These are phyloP conservation scores for Turnix velox DNA, from an alignment of 2,113 vertebrate genomes.

Conservation along the genomic window DNA sequence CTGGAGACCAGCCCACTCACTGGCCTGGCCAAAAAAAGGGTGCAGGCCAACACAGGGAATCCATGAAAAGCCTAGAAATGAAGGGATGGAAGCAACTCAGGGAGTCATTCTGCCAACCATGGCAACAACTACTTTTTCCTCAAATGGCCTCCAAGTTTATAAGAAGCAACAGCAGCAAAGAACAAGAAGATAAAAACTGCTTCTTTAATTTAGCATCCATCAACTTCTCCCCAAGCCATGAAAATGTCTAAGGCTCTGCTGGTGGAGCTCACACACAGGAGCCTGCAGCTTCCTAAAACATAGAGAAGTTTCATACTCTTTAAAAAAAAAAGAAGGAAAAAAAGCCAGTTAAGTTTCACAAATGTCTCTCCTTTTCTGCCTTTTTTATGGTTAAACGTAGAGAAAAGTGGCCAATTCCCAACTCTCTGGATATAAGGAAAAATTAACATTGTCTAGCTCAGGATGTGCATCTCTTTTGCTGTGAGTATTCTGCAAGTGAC, in stretches of 20 bases:
- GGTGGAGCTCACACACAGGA: not conserved
- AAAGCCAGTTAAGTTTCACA: not conserved
- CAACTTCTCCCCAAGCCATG: not conserved
- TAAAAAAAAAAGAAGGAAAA: not conserved
- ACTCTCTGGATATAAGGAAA: not conserved
- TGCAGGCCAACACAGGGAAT: not conserved
- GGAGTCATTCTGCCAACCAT: not conserved
- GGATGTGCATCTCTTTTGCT: not conserved
- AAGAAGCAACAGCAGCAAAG: not conserved
- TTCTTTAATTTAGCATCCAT: conserved; percentile 29
- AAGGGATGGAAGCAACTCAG: not conserved
- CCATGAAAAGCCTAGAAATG: not conserved
- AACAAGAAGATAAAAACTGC: conserved; percentile 1
- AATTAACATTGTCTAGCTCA: not conserved
- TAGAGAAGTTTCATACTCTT: not conserved
- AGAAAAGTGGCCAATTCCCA: not conserved
- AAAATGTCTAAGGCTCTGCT: not conserved
- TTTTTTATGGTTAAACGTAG: not conserved
- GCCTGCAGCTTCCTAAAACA: not conserved
- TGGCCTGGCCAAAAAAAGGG: not conserved
- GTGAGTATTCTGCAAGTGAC: not conserved
- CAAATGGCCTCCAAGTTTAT: not conserved
- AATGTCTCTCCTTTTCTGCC: not conserved
- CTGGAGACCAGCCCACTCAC: not conserved
- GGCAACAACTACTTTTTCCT: not conserved